Evolutionary conservation across 2,797 vertebrate species (phyloP).

Genomic region (Paramormyrops hopkinsi): DNA sequence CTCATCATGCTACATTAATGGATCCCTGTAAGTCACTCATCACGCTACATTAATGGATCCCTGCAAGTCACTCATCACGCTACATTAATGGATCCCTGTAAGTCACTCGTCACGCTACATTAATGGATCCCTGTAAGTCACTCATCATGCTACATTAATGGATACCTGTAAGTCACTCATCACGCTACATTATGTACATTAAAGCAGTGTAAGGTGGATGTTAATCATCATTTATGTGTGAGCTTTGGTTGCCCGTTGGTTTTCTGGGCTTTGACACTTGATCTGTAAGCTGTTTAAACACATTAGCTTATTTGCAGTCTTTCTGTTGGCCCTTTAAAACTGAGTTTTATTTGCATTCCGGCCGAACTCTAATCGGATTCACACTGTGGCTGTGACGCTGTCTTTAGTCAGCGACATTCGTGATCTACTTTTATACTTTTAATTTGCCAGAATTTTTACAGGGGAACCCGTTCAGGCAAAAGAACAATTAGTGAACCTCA

Average conservation of each 20-base stretch:
- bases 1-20: too few species aligned
- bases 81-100: not conserved
- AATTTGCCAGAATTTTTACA: not conserved
- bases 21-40: too few species aligned
- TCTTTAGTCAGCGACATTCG: not conserved
- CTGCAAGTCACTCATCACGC: not conserved
- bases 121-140: too few species aligned
- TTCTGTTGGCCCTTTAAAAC: not conserved
- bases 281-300: not conserved
- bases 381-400: not conserved
- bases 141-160: too few species aligned
- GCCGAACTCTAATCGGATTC: not conserved
- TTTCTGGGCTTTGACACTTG: not conserved
- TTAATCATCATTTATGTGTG: not conserved
- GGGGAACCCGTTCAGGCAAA: not conserved
- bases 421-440: not conserved
- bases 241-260: not conserved
- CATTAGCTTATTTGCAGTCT: not conserved
- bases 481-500: not conserved
- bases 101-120: not conserved
- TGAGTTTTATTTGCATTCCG: not conserved
- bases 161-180: too few species aligned
- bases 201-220: not conserved
- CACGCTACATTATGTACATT: not conserved
- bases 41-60: too few species aligned